Evolutionary conservation across 2,113 vertebrate genomes (phyloP).

Genomic region (Ahaetulla prasina): DNA sequence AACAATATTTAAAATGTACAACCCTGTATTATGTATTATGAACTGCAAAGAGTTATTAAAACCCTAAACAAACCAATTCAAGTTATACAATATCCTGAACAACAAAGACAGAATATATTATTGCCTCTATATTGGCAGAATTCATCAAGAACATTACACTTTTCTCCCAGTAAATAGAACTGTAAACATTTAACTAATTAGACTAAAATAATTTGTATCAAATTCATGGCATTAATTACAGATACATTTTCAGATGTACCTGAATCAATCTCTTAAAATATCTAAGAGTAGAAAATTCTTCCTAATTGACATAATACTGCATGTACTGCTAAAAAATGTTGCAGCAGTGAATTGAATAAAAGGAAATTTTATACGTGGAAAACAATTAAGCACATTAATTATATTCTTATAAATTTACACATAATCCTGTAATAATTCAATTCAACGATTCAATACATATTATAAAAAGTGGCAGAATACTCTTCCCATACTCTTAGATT

Average conservation of each 20-base stretch:
- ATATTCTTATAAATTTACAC: slow-evolving; percentile 70
- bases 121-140: slow-evolving; percentile 28
- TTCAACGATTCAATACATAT: slow-evolving; percentile 55
- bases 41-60: not conserved
- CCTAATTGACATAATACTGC: slow-evolving; percentile 32
- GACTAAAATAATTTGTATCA: not conserved
- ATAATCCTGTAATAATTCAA: slow-evolving; percentile 71
- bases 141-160: not conserved
- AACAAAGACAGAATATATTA: not conserved
- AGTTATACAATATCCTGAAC: not conserved
- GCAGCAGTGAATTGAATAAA: slow-evolving; percentile 25
- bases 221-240: slow-evolving; percentile 23
- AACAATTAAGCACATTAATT: slow-evolving; percentile 43
- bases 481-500: slow-evolving; percentile 37
- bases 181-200: slow-evolving; percentile 8
- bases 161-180: not conserved
- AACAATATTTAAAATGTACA: slow-evolving; percentile 11
- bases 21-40: not conserved
- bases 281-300: slow-evolving; percentile 2
- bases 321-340: slow-evolving; percentile 40
- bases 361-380: slow-evolving; percentile 36
- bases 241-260: slow-evolving; percentile 36
- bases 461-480: slow-evolving; percentile 47
- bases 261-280: slow-evolving; percentile 15
- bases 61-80: slow-evolving; percentile 5